phyloP scores from a whole-genome alignment of 2,888 invertebrate species.

The Microplitis manilae region DNA sequence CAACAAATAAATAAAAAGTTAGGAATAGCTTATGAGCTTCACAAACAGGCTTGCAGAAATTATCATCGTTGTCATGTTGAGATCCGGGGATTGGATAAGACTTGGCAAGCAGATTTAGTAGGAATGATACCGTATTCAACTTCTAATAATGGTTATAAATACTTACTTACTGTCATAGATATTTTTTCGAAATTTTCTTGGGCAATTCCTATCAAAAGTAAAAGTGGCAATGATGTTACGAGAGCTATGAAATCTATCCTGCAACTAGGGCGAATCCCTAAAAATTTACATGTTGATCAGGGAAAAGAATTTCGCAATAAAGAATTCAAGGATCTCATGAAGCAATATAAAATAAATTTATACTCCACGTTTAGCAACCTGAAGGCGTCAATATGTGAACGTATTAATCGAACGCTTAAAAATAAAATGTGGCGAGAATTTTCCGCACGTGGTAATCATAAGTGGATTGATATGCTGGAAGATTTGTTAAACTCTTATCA shows the following conservation, averaged over 20 bases:
- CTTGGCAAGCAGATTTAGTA: conserved; percentile 69
- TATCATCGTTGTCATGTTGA: conserved; percentile 59
- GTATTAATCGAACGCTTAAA: conserved; percentile 57
- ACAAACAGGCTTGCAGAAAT: conserved; percentile 62
- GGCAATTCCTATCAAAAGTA: conserved; percentile 62
- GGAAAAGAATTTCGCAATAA: conserved; percentile 48
- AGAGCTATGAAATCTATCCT: conserved; percentile 51
- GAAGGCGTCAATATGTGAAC: conserved; percentile 59
- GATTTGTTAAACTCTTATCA: conserved; percentile 45
- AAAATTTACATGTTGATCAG: conserved; percentile 42
- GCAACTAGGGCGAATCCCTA: conserved; percentile 38
- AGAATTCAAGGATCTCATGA: conserved; percentile 40
- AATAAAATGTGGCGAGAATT: conserved; percentile 55
- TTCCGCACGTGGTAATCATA: conserved; percentile 48
- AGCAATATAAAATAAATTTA: conserved; percentile 38
- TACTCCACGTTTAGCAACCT: conserved; percentile 50
- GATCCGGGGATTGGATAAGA: conserved; percentile 64
- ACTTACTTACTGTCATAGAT: conserved; percentile 64
- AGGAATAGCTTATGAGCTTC: conserved; percentile 58
- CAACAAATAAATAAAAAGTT: conserved; percentile 2
- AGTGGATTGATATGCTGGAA: conserved; percentile 9
- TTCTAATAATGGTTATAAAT: conserved; percentile 58
- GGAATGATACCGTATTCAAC: conserved; percentile 59
- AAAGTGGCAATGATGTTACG: conserved; percentile 58
- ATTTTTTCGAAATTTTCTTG: conserved; percentile 68